Base-by-base conservation (phyloP, 2,113 vertebrate species). In the Ameiurus melas region DNA sequence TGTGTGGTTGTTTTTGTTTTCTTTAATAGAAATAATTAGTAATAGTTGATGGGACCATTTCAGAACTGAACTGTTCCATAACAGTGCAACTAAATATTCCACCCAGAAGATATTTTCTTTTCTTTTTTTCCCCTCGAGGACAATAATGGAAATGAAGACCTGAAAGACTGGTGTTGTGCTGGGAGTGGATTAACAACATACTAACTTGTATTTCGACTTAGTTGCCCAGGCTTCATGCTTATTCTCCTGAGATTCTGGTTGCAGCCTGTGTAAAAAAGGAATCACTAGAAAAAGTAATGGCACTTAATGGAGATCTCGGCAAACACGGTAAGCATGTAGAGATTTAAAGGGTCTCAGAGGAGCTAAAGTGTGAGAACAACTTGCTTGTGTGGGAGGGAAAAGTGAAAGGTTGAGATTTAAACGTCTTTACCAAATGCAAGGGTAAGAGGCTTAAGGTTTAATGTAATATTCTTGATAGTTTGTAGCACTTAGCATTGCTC, bases 101-200 rank as follows among this genome's bases (percentile, higher is more conserved):
- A 84, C 71, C 47, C 58, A 78, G 25, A 66, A 19, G 30, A 80
- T 4, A 73, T 14, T 84, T 39, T 78, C 20, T 47, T 12, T 20
- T 75, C 30, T 55, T 22, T 71, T 51, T 78, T n/a, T 4, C 12
- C n/a, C 20, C 7, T n/a, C 1, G 27, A 77, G 17, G 30, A 39
- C 25, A 58, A 82, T 19, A 53, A 70, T 86, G 58, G 55, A 71
- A 87, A 36, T 10, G n/a, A 84, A 58, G 85, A 93, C 94, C 92
- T 90, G 95, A 94, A 91, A 91, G 89, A 95, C 94, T 90, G 92
- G 95, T 94, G 92, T 89, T 47, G 89, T 83, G 75, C 91, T 94
- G 94, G 94, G 94, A 93, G 95, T 95, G 94, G 91, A 86, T 89
- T 62, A 66, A 47, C 64, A 51, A 58, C 17, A 22, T 83, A 78